Evolutionary conservation across 2,113 vertebrate genomes (phyloP).

Genomic region (Mormyrus iriodes): DNA sequence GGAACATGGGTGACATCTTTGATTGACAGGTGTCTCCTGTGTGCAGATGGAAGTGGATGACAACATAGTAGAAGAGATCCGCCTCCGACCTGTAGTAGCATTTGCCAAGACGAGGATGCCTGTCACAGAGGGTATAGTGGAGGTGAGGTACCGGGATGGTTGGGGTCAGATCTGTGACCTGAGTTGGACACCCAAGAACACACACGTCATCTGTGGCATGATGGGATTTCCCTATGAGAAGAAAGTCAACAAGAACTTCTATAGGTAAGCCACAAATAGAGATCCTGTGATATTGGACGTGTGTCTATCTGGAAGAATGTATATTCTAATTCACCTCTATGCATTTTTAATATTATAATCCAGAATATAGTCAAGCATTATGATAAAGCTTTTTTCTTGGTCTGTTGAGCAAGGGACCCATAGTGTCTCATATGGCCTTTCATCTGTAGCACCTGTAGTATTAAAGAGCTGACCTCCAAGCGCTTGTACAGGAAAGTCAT

Average conservation of each 20-base stretch:
- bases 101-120: slow-evolving; percentile 64
- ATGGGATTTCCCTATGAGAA: slow-evolving; percentile 86
- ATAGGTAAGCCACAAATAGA: slow-evolving; percentile 71
- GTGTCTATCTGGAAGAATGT: neutral
- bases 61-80: slow-evolving; percentile 78
- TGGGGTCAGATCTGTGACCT: slow-evolving; percentile 86
- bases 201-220: slow-evolving; percentile 86
- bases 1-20: neutral
- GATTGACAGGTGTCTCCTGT: neutral
- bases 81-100: slow-evolving; percentile 68
- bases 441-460: too few relatives aligned
- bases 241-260: slow-evolving; percentile 89
- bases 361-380: neutral
- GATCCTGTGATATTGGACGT: neutral
- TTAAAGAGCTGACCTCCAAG: neutral
- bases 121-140: slow-evolving; percentile 79
- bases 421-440: neutral
- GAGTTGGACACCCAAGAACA: slow-evolving; percentile 80
- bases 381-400: neutral
- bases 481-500: neutral
- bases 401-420: neutral
- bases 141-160: slow-evolving; percentile 72
- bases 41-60: slow-evolving; percentile 66
- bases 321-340: neutral
- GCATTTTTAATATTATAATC: neutral